Percentiles rank a stretch among this genome's conserved stretches.
phyloP scores from a whole-genome alignment of 2,113 vertebrate genomes.

The Mus pahari region DNA sequence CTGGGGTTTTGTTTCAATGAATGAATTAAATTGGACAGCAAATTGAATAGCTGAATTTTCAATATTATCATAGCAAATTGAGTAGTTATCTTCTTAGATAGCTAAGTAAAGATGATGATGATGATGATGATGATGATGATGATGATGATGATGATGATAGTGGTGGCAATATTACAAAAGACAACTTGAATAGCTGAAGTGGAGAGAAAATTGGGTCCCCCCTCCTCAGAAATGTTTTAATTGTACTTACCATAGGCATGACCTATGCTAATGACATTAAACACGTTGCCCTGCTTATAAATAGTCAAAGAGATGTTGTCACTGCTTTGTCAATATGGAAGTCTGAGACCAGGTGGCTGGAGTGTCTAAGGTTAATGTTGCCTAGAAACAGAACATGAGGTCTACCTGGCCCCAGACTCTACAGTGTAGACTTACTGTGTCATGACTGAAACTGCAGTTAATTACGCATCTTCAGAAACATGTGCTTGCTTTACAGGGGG shows the following conservation, averaged over 20 bases:
- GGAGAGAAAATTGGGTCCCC: not conserved
- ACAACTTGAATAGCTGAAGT: not conserved
- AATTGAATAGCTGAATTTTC: not conserved
- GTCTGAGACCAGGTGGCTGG: not conserved
- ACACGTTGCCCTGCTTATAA: not conserved
- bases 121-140: not conserved
- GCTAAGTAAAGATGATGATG: not conserved
- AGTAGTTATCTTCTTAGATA: not conserved
- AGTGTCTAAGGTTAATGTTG: not conserved
- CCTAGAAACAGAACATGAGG: not conserved
- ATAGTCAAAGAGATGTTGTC: not conserved
- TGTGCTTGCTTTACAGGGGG: conserved; percentile 27
- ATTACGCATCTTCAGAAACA: conserved; percentile 50
- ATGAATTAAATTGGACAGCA: conserved; percentile 3
- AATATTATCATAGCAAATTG: not conserved
- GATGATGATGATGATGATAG: not conserved
- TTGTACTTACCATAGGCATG: not conserved
- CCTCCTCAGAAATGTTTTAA: not conserved
- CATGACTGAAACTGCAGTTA: conserved; percentile 30
- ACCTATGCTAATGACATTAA: not conserved
- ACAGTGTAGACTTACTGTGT: not conserved
- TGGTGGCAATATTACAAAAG: not conserved
- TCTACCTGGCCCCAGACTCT: not conserved
- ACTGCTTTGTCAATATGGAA: not conserved
- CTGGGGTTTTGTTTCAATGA: not conserved